phyloP scores from a whole-genome alignment of 2,113 vertebrate genomes.

The Petrocephalus microphthalmus region DNA sequence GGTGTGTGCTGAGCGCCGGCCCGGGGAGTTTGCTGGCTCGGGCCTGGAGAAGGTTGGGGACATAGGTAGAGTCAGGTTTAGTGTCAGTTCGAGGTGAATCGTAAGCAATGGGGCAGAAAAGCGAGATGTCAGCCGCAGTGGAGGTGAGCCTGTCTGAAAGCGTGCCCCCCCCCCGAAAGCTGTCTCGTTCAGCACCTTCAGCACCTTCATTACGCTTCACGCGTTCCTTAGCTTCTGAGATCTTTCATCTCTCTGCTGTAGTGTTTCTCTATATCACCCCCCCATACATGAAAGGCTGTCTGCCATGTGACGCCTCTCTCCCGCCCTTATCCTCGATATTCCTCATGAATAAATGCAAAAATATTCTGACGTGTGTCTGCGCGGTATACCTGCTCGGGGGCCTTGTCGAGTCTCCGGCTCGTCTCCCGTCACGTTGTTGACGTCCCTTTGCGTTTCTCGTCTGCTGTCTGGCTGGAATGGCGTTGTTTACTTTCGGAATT shows the following conservation, averaged over 20 bases:
- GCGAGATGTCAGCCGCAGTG: neutral
- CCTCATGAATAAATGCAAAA: conserved; percentile 13
- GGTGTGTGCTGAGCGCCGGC: neutral
- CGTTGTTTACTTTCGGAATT: neutral
- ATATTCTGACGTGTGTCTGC: neutral
- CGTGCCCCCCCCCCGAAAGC: neutral
- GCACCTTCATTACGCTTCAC: neutral
- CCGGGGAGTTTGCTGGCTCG: neutral
- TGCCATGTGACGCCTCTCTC: neutral
- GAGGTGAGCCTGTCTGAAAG: neutral
- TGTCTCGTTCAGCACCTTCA: neutral
- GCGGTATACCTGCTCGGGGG: neutral
- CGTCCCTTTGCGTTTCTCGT: neutral
- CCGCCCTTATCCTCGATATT: neutral
- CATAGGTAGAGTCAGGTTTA: neutral
- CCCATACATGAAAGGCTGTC: neutral
- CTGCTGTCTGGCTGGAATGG: neutral
- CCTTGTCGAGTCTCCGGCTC: neutral
- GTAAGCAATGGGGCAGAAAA: neutral
- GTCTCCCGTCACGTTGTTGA: neutral
- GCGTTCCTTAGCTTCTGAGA: neutral
- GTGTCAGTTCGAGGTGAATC: neutral
- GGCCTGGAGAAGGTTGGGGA: neutral
- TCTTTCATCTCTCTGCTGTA: neutral
- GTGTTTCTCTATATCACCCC: neutral